Evolutionary conservation across 2,113 vertebrate species (phyloP).

Genomic region (Mesocricetus auratus): DNA sequence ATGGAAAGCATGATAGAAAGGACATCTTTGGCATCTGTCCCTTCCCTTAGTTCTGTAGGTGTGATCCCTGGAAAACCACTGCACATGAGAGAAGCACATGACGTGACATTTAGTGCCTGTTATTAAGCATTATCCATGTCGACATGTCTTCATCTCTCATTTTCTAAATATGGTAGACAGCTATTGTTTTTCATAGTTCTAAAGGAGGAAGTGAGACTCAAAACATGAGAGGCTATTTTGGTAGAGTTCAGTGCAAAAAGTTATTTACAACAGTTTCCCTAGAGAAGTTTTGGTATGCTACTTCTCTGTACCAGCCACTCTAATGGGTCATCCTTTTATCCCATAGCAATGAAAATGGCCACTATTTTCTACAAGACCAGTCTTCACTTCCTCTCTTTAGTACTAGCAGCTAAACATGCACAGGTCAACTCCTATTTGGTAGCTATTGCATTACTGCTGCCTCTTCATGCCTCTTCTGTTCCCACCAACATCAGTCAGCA

Average conservation of each 20-base stretch:
- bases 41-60: background rate
- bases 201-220: conserved; percentile 1
- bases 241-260: background rate
- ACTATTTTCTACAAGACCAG: background rate
- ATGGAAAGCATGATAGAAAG: background rate
- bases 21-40: background rate
- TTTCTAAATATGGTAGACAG: background rate
- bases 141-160: background rate
- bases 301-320: background rate
- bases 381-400: background rate
- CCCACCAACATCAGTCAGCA: background rate
- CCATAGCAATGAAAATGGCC: background rate
- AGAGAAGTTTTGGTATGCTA: background rate
- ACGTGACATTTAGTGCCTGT: background rate
- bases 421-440: background rate
- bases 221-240: background rate
- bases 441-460: background rate
- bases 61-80: background rate
- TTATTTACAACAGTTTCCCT: background rate
- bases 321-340: background rate
- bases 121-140: background rate
- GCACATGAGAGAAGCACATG: background rate
- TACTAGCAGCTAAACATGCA: background rate
- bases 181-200: background rate
- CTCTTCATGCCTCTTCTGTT: background rate